Percentiles rank a stretch among this genome's conserved stretches.
Conservation (phyloP, 2,113 vertebrate genomes). For the Mohoua ochrocephala region DNA sequence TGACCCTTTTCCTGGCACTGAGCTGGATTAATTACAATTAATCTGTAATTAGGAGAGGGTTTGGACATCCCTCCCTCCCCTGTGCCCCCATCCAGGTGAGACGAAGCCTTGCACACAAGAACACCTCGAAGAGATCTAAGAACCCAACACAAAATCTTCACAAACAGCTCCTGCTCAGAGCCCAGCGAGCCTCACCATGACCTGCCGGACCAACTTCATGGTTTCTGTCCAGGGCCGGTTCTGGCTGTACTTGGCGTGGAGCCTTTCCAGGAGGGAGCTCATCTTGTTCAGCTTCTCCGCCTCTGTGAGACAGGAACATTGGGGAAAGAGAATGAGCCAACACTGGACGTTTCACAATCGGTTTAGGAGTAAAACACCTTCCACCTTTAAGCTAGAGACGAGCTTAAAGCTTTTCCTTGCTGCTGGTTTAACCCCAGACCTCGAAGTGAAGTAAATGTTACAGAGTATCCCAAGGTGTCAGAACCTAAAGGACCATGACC, state of each 20-base stretch:
- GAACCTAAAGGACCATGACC: not conserved
- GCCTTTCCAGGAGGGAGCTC: slow-evolving; percentile 86
- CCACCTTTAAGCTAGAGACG: not conserved
- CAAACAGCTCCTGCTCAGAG: not conserved
- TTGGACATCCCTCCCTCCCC: not conserved
- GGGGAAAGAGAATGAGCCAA: not conserved
- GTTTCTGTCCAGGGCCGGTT: slow-evolving; percentile 95
- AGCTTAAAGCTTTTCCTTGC: not conserved
- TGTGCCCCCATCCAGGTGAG: not conserved
- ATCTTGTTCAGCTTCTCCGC: slow-evolving; percentile 81
- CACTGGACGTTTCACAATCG: rapidly evolving
- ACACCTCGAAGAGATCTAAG: not conserved
- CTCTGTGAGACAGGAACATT: slow-evolving; percentile 29
- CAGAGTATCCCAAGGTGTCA: not conserved
- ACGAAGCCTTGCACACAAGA: not conserved
- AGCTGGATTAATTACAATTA: not conserved
- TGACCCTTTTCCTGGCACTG: not conserved
- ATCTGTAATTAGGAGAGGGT: not conserved
- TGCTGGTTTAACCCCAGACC: not conserved
- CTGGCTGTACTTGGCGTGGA: slow-evolving; percentile 92
- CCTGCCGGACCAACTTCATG: slow-evolving; percentile 92
- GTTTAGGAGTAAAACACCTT: not conserved
- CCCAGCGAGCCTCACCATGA: slow-evolving; percentile 84
- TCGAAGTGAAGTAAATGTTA: not conserved
- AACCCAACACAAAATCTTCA: rapidly evolving